Conservation (phyloP, 1,140 invertebrate genomes). For the Bombus balteatus region DNA sequence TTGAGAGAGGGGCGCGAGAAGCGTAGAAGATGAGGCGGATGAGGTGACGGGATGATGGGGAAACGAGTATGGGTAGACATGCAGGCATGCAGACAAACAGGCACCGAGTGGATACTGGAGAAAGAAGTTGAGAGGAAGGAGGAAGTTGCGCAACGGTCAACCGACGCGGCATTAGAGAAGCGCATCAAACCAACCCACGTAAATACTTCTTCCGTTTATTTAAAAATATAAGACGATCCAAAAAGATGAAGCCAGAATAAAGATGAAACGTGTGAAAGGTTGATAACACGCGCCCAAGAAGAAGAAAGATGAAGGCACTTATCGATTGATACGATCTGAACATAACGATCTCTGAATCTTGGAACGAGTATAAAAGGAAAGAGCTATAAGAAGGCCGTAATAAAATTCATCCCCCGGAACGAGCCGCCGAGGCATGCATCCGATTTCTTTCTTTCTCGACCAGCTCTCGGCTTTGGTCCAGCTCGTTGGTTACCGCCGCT, state of each 20-base stretch:
- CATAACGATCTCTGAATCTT: not conserved
- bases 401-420: constrained; percentile 56
- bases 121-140: constrained; percentile 54
- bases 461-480: not conserved
- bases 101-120: constrained; percentile 25
- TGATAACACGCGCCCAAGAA: not conserved
- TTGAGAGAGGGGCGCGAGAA: not conserved
- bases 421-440: constrained; percentile 60
- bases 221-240: not conserved
- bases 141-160: constrained; percentile 72
- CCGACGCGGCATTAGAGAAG: constrained; percentile 53
- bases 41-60: constrained; percentile 37
- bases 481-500: not conserved
- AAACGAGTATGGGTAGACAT: constrained; percentile 43
- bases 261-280: not conserved
- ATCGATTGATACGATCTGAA: not conserved
- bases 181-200: not conserved
- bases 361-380: not conserved
- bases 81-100: constrained; percentile 40
- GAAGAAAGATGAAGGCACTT: not conserved
- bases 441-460: constrained; percentile 52
- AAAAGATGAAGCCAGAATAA: not conserved
- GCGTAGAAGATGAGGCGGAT: constrained; percentile 31
- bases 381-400: constrained; percentile 23
- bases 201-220: not conserved